A percentile compares a stretch with the other conserved stretches of the same genome.
phyloP scores from a whole-genome alignment of 2,888 invertebrate species.

The Latrodectus hesperus region DNA sequence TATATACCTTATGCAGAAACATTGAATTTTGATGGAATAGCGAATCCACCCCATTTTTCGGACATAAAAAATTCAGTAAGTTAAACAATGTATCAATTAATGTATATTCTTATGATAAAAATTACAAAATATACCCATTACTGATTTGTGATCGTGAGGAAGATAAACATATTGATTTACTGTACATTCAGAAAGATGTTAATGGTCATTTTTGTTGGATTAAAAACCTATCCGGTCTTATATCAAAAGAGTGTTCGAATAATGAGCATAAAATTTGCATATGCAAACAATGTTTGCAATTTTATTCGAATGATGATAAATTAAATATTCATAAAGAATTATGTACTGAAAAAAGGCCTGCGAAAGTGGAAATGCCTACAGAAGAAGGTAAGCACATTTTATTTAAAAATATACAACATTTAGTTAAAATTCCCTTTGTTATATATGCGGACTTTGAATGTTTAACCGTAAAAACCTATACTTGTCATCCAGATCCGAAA shows the following conservation, averaged over 20 bases:
- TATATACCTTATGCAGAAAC: neutral
- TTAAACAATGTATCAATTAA: conserved; percentile 5
- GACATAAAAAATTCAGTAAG: neutral
- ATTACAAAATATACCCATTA: neutral
- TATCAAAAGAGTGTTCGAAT: neutral
- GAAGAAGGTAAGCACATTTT: neutral
- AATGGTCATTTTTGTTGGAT: neutral
- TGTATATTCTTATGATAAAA: neutral
- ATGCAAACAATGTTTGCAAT: conserved; percentile 6
- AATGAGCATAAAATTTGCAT: neutral
- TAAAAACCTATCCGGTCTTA: neutral
- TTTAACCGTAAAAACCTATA: neutral
- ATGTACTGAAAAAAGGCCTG: neutral
- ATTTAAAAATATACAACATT: neutral
- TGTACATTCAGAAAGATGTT: neutral
- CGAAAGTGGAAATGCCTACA: neutral
- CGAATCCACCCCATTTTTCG: neutral
- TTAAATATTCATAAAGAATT: neutral
- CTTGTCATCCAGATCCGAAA: neutral
- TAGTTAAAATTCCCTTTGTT: neutral
- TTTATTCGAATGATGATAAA: neutral
- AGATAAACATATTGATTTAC: neutral
- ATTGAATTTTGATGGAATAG: neutral
- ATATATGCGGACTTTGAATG: conserved; percentile 21
- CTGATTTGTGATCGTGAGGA: neutral